Conservation (phyloP, 1,140 invertebrate genomes). For the Drosophila paulistorum region DNA sequence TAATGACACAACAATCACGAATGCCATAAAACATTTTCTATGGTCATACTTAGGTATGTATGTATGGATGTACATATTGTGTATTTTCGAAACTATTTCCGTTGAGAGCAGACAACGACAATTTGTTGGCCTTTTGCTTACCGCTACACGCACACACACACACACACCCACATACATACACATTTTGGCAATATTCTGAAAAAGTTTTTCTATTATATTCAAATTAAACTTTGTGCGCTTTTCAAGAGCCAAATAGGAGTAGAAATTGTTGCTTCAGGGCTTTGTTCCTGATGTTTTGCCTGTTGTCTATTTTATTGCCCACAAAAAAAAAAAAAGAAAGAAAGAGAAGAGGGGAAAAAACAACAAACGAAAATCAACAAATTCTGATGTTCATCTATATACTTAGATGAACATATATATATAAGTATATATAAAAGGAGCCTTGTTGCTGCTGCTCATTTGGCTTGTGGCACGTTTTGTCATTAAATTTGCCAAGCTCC, state of each 20-base stretch:
- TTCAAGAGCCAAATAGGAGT: constrained; percentile 15
- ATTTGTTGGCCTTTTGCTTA: constrained; percentile 37
- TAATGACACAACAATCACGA: constrained; percentile 80
- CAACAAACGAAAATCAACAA: constrained; percentile 2
- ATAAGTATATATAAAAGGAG: background rate
- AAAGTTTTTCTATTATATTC: constrained; percentile 81
- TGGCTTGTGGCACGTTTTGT: constrained; percentile 62
- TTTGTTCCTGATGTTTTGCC: constrained; percentile 46
- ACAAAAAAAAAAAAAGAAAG: background rate
- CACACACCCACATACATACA: background rate
- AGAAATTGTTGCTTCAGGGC: constrained; percentile 48
- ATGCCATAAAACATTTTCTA: constrained; percentile 78
- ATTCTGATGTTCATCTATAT: constrained; percentile 31
- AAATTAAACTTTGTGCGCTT: constrained; percentile 73
- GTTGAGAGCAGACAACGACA: constrained; percentile 35
- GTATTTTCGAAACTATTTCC: constrained; percentile 67
- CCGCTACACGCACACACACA: background rate
- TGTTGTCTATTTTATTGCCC: constrained; percentile 3
- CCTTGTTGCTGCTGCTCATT: constrained; percentile 17
- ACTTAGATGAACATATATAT: background rate
- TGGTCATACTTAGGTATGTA: constrained; percentile 38
- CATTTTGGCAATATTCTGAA: constrained; percentile 47
- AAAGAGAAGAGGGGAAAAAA: constrained; percentile 13
- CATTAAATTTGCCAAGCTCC: constrained; percentile 56
- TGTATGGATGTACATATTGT: constrained; percentile 8